phyloP scores from a whole-genome alignment of 2,113 vertebrate genomes.

The Oxyura jamaicensis region DNA sequence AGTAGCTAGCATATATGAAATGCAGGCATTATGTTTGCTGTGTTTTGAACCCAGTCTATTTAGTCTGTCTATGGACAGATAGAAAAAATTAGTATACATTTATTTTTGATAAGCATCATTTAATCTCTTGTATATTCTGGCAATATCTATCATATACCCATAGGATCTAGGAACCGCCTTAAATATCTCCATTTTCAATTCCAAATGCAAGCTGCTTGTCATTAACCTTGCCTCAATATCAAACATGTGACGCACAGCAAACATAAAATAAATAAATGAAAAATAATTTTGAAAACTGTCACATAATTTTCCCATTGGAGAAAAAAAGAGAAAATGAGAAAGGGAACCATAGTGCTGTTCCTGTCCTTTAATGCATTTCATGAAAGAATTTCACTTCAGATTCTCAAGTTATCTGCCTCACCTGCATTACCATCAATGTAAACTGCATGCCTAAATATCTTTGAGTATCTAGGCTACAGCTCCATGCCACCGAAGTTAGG shows the following conservation, averaged over 20 bases:
- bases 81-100: conserved; percentile 34
- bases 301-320: background rate
- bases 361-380: background rate
- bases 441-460: background rate
- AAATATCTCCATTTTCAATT: conserved; percentile 25
- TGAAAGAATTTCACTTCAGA: background rate
- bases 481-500: background rate
- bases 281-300: conserved; percentile 14
- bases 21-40: background rate
- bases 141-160: conserved; percentile 12
- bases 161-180: conserved; percentile 10
- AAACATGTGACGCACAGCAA: conserved; percentile 8
- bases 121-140: conserved; percentile 50
- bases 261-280: conserved; percentile 43
- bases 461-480: background rate
- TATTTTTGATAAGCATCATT: conserved; percentile 49
- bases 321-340: background rate
- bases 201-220: conserved; percentile 26
- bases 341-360: background rate
- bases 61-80: background rate
- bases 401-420: background rate
- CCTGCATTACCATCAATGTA: background rate
- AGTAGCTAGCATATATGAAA: background rate
- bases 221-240: conserved; percentile 62
- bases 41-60: background rate